These are phyloP conservation scores for Parnassius orleans DNA, from an alignment of 2,888 invertebrate genomes.

Conservation along the genomic window DNA sequence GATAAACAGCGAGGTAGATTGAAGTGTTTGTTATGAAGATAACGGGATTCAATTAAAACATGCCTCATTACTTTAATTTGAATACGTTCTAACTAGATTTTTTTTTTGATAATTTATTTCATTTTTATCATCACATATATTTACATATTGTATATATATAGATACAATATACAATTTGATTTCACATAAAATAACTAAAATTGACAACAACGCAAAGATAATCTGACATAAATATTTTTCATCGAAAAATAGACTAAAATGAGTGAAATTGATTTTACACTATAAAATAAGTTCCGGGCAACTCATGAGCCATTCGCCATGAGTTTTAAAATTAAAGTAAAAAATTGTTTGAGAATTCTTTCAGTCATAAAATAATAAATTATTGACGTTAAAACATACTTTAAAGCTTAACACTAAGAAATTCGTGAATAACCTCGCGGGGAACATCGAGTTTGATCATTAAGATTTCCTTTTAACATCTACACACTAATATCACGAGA, in stretches of 20 bases:
- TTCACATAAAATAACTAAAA: constrained; percentile 14
- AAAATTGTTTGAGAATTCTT: constrained; percentile 22
- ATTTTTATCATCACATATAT: constrained; percentile 2
- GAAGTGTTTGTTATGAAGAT: constrained; percentile 48
- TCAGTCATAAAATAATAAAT: constrained; percentile 24
- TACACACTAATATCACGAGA: constrained; percentile 73
- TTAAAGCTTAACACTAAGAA: constrained; percentile 70
- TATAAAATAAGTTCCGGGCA: neutral
- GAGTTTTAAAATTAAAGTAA: constrained; percentile 1
- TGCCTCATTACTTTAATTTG: constrained; percentile 26
- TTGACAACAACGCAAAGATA: constrained; percentile 8
- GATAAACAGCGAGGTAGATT: constrained; percentile 62
- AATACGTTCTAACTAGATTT: constrained; percentile 18
- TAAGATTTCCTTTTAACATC: constrained; percentile 42
- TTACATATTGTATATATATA: too few species aligned
- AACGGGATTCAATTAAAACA: constrained; percentile 22
- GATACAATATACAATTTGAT: constrained; percentile 17
- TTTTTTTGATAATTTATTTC: constrained; percentile 6
- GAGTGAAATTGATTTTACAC: constrained; percentile 8
- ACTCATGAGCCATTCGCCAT: neutral
- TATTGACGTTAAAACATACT: constrained; percentile 32
- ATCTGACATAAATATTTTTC: constrained; percentile 9
- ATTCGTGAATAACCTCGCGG: constrained; percentile 55
- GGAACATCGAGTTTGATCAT: constrained; percentile 7
- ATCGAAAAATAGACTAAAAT: constrained; percentile 5